Evolutionary conservation across 2,797 vertebrate genomes (phyloP).

Genomic region (Centropyge bicolor): DNA sequence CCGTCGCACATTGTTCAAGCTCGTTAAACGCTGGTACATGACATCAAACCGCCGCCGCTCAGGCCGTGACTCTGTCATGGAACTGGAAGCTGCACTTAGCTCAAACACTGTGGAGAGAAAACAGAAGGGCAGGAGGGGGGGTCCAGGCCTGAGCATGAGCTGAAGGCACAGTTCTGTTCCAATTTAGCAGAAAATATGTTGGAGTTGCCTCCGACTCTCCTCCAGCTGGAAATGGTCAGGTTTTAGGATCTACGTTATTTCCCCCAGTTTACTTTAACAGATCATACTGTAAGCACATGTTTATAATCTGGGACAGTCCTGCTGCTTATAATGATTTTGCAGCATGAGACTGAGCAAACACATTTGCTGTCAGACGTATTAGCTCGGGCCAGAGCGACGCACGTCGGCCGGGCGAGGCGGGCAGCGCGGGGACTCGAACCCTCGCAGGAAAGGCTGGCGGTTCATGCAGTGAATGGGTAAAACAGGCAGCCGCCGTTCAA

Average conservation of each 20-base stretch:
- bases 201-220: constrained; percentile 76
- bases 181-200: constrained; percentile 86
- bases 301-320: constrained; percentile 85
- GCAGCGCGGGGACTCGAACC: constrained; percentile 61
- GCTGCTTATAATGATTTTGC: constrained; percentile 85
- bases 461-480: constrained; percentile 64
- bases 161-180: constrained; percentile 81
- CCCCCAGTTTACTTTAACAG: constrained; percentile 83
- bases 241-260: constrained; percentile 79
- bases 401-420: constrained; percentile 67
- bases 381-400: constrained; percentile 75
- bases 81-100: constrained; percentile 80
- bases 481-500: constrained; percentile 69
- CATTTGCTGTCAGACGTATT: constrained; percentile 82
- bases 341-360: constrained; percentile 83
- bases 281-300: constrained; percentile 86
- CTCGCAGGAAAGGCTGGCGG: constrained; percentile 65
- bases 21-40: constrained; percentile 69
- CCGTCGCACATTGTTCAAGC: constrained; percentile 59
- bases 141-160: constrained; percentile 52
- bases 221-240: constrained; percentile 85
- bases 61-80: constrained; percentile 74
- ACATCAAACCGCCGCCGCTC: constrained; percentile 72
- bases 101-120: constrained; percentile 64
- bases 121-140: constrained; percentile 54